A percentile compares a stretch with the other conserved stretches of the same genome.
phyloP scores from a whole-genome alignment of 2,113 vertebrate species.

The Albula goreensis region DNA sequence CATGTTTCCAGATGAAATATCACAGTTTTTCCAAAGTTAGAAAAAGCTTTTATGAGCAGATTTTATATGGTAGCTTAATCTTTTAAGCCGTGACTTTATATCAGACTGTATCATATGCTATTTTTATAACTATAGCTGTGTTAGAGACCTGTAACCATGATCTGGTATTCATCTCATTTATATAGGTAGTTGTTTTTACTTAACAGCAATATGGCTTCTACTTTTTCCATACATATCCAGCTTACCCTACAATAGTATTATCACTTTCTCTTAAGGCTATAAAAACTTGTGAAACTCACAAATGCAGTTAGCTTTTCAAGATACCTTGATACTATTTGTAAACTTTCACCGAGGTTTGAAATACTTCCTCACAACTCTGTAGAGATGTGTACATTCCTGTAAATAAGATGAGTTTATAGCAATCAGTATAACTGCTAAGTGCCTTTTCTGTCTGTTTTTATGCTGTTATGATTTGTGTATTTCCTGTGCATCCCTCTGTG shows the following conservation, averaged over 20 bases:
- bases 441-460: conserved; percentile 26
- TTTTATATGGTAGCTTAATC: conserved; percentile 24
- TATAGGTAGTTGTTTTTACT: not conserved
- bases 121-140: conserved; percentile 17
- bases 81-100: conserved; percentile 31
- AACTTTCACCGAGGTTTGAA: not conserved
- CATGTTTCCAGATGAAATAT: conserved; percentile 5
- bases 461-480: conserved; percentile 10
- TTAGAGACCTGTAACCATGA: not conserved
- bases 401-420: conserved; percentile 31
- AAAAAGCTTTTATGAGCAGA: conserved; percentile 2
- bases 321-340: not conserved
- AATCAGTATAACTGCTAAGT: not conserved
- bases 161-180: not conserved
- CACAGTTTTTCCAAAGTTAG: conserved; percentile 20
- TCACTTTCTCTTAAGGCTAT: not conserved
- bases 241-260: not conserved
- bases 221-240: not conserved
- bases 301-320: not conserved
- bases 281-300: not conserved
- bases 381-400: conserved; percentile 26
- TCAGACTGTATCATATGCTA: conserved; percentile 24
- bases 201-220: not conserved
- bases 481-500: not conserved
- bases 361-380: not conserved